A percentile compares a stretch with the other conserved stretches of the same genome.
Conservation (phyloP, 37 sponge, comb jelly and placozoan species). For the Axinella damicornis region DNA sequence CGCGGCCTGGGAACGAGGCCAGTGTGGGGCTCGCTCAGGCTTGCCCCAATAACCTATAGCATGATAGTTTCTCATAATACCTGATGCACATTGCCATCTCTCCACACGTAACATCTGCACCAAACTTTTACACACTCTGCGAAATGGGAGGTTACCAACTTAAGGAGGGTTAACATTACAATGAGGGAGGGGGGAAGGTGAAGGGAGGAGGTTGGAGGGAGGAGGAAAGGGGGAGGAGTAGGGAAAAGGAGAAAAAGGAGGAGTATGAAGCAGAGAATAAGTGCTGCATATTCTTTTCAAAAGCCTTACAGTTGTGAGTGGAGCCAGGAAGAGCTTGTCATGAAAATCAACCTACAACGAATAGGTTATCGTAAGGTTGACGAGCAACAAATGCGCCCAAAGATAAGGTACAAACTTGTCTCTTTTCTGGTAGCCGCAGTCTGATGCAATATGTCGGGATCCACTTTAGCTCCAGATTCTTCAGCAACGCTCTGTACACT, state of each 20-base stretch:
- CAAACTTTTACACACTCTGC: conserved; percentile 92
- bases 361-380: neutral
- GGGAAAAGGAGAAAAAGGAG: too few relatives aligned
- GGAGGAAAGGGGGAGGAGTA: too few relatives aligned
- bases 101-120: conserved; percentile 96
- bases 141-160: conserved; percentile 96
- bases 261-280: neutral
- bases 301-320: conserved; percentile 91
- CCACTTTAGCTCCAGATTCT: conserved; percentile 31
- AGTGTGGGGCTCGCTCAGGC: too few relatives aligned
- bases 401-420: conserved; percentile 29
- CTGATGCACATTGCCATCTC: conserved; percentile 94
- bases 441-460: conserved; percentile 56
- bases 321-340: conserved; percentile 90
- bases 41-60: too few relatives aligned
- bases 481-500: too few relatives aligned
- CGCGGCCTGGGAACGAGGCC: too few relatives aligned
- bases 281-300: too few relatives aligned
- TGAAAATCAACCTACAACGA: conserved; percentile 68
- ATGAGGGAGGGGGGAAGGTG: neutral
- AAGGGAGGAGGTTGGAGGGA: too few relatives aligned
- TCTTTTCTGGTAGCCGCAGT: conserved; percentile 70
- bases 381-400: neutral
- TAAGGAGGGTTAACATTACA: neutral
- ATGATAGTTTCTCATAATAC: conserved; percentile 31